Evolutionary conservation across 2,888 invertebrate species (phyloP).

Genomic region (Tubiluchus corallicola): DNA sequence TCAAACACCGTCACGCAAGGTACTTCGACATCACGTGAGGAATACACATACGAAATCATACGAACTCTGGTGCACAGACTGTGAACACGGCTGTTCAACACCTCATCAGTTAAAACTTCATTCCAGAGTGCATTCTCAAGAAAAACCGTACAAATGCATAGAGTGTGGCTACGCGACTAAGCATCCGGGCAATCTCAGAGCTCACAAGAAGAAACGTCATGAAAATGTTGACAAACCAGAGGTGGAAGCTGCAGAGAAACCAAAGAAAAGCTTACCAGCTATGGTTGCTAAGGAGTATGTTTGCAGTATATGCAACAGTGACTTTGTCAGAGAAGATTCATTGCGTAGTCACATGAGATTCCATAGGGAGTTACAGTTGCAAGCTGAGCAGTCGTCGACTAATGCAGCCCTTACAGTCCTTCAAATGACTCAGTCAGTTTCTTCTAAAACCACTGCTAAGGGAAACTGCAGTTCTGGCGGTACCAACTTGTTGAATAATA

Average conservation of each 20-base stretch:
- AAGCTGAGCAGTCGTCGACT: conserved; percentile 9
- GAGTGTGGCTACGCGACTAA: conserved; percentile 21
- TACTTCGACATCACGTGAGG: conserved; percentile 21
- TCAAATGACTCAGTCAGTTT: neutral
- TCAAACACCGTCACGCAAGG: conserved; percentile 22
- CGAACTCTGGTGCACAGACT: conserved; percentile 17
- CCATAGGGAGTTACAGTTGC: conserved; percentile 19
- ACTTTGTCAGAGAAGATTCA: conserved; percentile 31
- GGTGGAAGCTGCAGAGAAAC: conserved; percentile 5
- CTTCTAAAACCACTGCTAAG: neutral
- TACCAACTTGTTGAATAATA: too few relatives aligned
- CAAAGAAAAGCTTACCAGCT: conserved; percentile 9
- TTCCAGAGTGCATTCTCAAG: conserved; percentile 19
- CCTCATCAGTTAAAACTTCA: conserved; percentile 20
- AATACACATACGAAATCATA: conserved; percentile 19
- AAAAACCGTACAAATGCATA: conserved; percentile 20
- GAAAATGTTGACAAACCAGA: conserved; percentile 14
- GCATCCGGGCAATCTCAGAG: conserved; percentile 20
- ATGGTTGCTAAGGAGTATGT: conserved; percentile 21
- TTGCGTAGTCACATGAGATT: conserved; percentile 29
- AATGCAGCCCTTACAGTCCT: neutral
- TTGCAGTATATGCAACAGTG: conserved; percentile 25
- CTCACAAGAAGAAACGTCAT: conserved; percentile 23
- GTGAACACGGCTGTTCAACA: conserved; percentile 20
- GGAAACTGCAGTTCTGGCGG: neutral